These are phyloP conservation scores for Chironex yamaguchii DNA, from an alignment of 30 jellyfish, hydroid and myxozoan species.

Conservation along the genomic window DNA sequence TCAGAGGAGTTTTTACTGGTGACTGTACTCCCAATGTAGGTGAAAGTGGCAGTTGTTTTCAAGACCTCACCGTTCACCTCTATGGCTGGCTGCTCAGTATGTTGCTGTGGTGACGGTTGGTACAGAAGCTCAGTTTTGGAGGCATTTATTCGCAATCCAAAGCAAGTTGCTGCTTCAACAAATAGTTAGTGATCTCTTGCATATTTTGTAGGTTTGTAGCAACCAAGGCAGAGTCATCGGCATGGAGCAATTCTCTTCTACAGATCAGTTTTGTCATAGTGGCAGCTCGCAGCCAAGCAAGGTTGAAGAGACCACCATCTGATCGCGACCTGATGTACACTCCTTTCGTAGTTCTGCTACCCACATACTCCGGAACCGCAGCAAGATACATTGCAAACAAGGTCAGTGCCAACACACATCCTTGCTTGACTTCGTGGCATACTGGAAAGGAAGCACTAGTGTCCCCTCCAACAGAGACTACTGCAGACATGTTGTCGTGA, in stretches of 20 bases:
- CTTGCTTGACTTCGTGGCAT: background rate
- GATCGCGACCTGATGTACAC: background rate
- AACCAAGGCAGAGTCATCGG: background rate
- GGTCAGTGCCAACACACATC: background rate
- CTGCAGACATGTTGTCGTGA: background rate
- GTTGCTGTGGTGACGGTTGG: too few species aligned
- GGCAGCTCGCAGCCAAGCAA: background rate
- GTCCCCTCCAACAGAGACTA: background rate
- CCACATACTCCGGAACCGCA: background rate
- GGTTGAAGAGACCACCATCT: background rate
- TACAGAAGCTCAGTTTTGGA: too few species aligned
- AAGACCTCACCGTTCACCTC: background rate
- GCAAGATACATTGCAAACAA: background rate
- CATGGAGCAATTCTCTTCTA: background rate
- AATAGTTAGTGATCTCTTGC: too few species aligned
- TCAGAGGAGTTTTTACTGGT: background rate
- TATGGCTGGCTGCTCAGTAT: too few species aligned
- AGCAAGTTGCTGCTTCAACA: too few species aligned
- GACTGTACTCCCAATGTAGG: background rate
- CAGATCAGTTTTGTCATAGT: background rate
- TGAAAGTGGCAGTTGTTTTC: background rate
- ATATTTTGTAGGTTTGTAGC: too few species aligned
- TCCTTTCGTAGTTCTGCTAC: background rate
- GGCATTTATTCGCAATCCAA: too few species aligned
- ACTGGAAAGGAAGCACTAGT: background rate